phyloP scores from a whole-genome alignment of 2,888 invertebrate genomes.

The Drosophila recens region DNA sequence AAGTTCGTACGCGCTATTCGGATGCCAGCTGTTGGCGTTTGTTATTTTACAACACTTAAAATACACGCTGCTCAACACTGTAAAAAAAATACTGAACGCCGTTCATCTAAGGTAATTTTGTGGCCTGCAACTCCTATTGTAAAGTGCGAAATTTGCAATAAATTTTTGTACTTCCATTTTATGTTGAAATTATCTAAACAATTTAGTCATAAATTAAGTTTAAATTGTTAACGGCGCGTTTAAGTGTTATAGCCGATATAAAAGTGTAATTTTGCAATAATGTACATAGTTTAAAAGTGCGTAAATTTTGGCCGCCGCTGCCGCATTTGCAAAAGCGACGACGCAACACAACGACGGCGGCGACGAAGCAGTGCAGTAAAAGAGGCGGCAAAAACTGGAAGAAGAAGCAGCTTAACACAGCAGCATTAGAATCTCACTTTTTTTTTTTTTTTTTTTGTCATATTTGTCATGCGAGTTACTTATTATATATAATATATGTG shows the following conservation, averaged over 20 bases:
- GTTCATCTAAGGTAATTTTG: slow-evolving; percentile 48
- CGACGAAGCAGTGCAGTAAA: slow-evolving; percentile 79
- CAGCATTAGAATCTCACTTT: slow-evolving; percentile 65
- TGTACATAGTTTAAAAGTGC: slow-evolving; percentile 75
- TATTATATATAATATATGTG: slow-evolving; percentile 22
- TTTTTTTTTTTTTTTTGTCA: slow-evolving; percentile 36
- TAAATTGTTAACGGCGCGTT: slow-evolving; percentile 46
- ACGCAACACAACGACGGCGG: slow-evolving; percentile 64
- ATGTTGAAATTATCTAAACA: slow-evolving; percentile 69
- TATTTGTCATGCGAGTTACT: slow-evolving; percentile 54
- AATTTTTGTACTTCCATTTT: slow-evolving; percentile 77
- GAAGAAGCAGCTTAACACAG: slow-evolving; percentile 69
- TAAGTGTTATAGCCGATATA: slow-evolving; percentile 42
- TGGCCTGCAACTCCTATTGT: slow-evolving; percentile 61
- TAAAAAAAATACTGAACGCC: slow-evolving; percentile 40
- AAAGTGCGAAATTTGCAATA: slow-evolving; percentile 79
- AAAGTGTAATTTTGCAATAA: slow-evolving; percentile 46
- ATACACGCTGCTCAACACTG: slow-evolving; percentile 43
- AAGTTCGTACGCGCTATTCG: slow-evolving; percentile 39
- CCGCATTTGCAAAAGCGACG: slow-evolving; percentile 62
- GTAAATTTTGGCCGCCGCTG: slow-evolving; percentile 57
- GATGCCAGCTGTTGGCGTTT: slow-evolving; percentile 57
- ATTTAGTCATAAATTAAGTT: slow-evolving; percentile 66
- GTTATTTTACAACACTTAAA: slow-evolving; percentile 36
- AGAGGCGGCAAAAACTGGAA: slow-evolving; percentile 76